phyloP scores from a whole-genome alignment of 1,140 invertebrate species.

The Drosophila eugracilis region DNA sequence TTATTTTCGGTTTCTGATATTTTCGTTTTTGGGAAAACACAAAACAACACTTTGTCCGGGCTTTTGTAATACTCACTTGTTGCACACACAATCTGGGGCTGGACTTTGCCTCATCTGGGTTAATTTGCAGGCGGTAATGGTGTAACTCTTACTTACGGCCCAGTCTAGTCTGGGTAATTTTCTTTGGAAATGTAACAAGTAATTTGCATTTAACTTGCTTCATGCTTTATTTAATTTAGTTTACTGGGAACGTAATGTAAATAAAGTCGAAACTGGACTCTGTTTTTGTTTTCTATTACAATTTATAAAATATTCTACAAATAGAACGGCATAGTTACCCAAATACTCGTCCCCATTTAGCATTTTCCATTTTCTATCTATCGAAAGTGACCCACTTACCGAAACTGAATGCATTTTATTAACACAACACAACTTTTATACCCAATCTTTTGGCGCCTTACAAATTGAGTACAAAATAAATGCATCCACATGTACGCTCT shows the following conservation, averaged over 20 bases:
- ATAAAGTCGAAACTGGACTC: background rate
- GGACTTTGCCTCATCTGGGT: constrained; percentile 35
- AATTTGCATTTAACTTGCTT: constrained; percentile 32
- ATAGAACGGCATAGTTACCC: background rate
- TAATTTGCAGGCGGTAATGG: constrained; percentile 25
- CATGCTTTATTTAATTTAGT: background rate
- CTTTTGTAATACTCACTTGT: constrained; percentile 38
- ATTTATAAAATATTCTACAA: background rate
- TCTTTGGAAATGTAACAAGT: constrained; percentile 10
- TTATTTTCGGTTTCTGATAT: constrained; percentile 3
- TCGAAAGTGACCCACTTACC: constrained; percentile 49
- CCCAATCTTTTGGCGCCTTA: constrained; percentile 69
- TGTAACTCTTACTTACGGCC: constrained; percentile 35
- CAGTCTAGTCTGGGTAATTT: constrained; percentile 10
- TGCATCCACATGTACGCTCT: constrained; percentile 13
- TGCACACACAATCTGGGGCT: constrained; percentile 35
- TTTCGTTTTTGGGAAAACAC: background rate
- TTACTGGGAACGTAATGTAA: background rate
- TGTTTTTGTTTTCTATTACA: background rate
- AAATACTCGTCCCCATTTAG: too few relatives aligned
- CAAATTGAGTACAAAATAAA: constrained; percentile 59
- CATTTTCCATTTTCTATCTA: constrained; percentile 3
- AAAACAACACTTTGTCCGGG: constrained; percentile 4
- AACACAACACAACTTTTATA: constrained; percentile 32
- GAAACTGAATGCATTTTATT: constrained; percentile 36